A percentile compares a stretch with the other conserved stretches of the same genome.
These are phyloP conservation scores for Neolamprologus kungweensis DNA, from an alignment of 2,113 vertebrate species.

Conservation along the genomic window DNA sequence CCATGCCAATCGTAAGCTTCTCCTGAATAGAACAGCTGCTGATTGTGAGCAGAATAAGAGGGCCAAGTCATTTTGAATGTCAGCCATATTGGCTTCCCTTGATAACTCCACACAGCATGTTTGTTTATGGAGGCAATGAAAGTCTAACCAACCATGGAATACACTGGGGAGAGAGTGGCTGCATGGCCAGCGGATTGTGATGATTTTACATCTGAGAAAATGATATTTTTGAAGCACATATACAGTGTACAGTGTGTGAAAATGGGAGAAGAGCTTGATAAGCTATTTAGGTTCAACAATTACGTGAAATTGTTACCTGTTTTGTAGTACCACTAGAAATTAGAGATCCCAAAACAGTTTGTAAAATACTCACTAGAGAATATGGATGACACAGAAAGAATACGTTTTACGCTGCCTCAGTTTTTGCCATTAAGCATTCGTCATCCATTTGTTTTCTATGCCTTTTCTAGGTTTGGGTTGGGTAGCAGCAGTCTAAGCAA, in stretches of 20 bases:
- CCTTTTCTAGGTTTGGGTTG: not conserved
- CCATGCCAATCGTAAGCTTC: not conserved
- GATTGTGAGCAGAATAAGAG: conserved; percentile 22
- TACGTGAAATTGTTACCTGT: not conserved
- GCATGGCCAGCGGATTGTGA: not conserved
- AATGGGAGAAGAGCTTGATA: not conserved
- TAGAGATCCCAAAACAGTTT: not conserved
- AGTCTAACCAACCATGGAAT: conserved; percentile 29
- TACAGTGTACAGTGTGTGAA: not conserved
- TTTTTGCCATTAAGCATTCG: not conserved
- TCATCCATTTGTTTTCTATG: not conserved
- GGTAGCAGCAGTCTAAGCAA: not conserved
- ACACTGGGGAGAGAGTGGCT: not conserved
- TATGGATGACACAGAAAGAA: not conserved
- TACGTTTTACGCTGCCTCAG: not conserved
- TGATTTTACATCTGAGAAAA: not conserved
- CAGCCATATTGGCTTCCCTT: conserved; percentile 51
- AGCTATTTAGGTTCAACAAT: not conserved
- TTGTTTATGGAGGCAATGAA: conserved; percentile 49
- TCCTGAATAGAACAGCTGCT: conserved; percentile 47
- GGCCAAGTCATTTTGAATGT: conserved; percentile 55
- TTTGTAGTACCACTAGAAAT: not conserved
- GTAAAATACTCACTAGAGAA: not conserved
- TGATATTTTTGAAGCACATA: not conserved
- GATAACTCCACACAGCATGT: conserved; percentile 35